phyloP scores from a whole-genome alignment of 2,888 invertebrate species.

The Zele albiditarsus region DNA sequence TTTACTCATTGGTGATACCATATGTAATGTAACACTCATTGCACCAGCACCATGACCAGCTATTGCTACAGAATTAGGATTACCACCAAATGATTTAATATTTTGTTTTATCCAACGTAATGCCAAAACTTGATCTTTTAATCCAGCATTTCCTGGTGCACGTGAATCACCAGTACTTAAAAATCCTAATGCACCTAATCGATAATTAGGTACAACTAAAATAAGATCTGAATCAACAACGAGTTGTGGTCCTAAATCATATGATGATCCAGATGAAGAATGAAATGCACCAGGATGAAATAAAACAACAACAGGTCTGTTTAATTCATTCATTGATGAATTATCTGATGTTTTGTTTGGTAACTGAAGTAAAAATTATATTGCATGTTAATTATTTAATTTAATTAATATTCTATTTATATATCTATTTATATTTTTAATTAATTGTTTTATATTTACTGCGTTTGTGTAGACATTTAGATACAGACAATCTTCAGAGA shows the following conservation, averaged over 20 bases:
- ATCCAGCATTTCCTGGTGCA: constrained; percentile 80
- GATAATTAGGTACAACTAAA: constrained; percentile 66
- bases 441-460: constrained; percentile 55
- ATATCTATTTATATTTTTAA: no score
- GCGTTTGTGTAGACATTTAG: constrained; percentile 77
- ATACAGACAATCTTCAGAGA: constrained; percentile 78
- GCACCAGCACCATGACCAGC: constrained; percentile 75
- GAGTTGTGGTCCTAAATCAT: constrained; percentile 63
- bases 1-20: constrained; percentile 78
- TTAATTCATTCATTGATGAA: constrained; percentile 14
- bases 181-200: constrained; percentile 73
- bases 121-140: constrained; percentile 81
- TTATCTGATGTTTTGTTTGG: no score
- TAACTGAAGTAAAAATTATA: constrained; percentile 32
- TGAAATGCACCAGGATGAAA: constrained; percentile 83
- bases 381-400: no score
- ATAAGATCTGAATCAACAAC: constrained; percentile 65
- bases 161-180: constrained; percentile 78
- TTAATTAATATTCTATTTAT: no score
- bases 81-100: constrained; percentile 80
- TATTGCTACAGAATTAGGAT: constrained; percentile 78
- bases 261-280: constrained; percentile 77
- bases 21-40: constrained; percentile 70
- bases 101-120: constrained; percentile 79
- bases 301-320: constrained; percentile 78